These are phyloP conservation scores for Propithecus coquereli DNA, from an alignment of 2,113 vertebrate species.

Conservation along the genomic window DNA sequence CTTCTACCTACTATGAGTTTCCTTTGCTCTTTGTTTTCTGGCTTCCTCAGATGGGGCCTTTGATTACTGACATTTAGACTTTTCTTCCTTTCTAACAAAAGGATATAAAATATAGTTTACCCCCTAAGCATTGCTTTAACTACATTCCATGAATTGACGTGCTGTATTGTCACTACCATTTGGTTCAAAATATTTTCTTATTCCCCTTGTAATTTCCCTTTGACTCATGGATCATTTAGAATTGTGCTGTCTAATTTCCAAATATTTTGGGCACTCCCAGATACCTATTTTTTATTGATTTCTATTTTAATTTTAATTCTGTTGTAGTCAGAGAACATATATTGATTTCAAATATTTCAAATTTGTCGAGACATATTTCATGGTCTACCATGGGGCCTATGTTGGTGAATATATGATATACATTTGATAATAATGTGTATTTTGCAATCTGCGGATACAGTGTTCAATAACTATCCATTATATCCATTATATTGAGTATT, in stretches of 20 bases:
- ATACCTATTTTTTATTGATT: not conserved
- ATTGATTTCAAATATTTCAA: not conserved
- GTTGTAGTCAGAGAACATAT: not conserved
- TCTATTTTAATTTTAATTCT: not conserved
- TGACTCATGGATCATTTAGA: not conserved
- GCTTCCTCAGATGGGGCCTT: not conserved
- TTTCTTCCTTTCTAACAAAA: not conserved
- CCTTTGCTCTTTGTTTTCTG: not conserved
- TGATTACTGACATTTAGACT: not conserved
- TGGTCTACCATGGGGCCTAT: not conserved
- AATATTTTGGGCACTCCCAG: not conserved
- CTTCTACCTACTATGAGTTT: not conserved
- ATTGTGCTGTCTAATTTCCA: not conserved
- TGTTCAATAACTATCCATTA: not conserved
- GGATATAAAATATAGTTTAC: not conserved
- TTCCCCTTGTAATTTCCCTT: not conserved
- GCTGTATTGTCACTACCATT: not conserved
- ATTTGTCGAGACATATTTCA: not conserved
- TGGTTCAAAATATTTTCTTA: not conserved
- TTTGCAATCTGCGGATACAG: not conserved
- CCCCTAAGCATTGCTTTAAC: not conserved
- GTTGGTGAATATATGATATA: not conserved
- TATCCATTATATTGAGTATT: not conserved
- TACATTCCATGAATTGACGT: not conserved
- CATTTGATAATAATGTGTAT: not conserved